Percentiles rank a stretch among this genome's conserved stretches.
These are phyloP conservation scores for Drosophila infuscata DNA, from an alignment of 2,888 invertebrate species.

Conservation along the genomic window DNA sequence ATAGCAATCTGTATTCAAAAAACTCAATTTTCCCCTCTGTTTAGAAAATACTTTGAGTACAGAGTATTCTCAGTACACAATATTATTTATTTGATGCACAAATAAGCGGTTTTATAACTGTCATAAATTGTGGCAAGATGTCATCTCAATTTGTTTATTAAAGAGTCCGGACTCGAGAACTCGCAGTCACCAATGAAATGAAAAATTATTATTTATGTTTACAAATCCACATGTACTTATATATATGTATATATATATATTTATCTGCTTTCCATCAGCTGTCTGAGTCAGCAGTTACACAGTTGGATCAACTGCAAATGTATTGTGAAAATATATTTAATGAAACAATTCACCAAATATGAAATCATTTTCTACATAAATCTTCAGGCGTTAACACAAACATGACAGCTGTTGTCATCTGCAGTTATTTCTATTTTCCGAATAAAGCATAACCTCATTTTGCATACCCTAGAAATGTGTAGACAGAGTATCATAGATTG, in stretches of 20 bases:
- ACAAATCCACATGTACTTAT: not conserved
- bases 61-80: constrained; percentile 5
- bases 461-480: not conserved
- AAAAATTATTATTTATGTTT: constrained; percentile 31
- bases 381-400: constrained; percentile 23
- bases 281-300: constrained; percentile 39
- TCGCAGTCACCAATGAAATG: constrained; percentile 28
- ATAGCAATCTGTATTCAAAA: not conserved
- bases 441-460: not conserved
- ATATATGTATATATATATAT: not conserved
- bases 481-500: not conserved
- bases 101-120: constrained; percentile 46
- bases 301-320: constrained; percentile 21
- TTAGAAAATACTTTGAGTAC: not conserved
- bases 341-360: constrained; percentile 5
- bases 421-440: not conserved
- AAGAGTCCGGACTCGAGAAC: not conserved
- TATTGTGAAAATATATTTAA: not conserved
- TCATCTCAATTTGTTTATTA: constrained; percentile 58
- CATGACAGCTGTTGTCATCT: constrained; percentile 7
- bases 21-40: too few species aligned
- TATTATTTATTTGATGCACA: constrained; percentile 28
- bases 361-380: constrained; percentile 21
- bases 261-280: constrained; percentile 10
- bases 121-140: constrained; percentile 54